A percentile compares a stretch with the other conserved stretches of the same genome.
phyloP scores from a whole-genome alignment of 2,797 vertebrate species.

The Australoheros facetus region DNA sequence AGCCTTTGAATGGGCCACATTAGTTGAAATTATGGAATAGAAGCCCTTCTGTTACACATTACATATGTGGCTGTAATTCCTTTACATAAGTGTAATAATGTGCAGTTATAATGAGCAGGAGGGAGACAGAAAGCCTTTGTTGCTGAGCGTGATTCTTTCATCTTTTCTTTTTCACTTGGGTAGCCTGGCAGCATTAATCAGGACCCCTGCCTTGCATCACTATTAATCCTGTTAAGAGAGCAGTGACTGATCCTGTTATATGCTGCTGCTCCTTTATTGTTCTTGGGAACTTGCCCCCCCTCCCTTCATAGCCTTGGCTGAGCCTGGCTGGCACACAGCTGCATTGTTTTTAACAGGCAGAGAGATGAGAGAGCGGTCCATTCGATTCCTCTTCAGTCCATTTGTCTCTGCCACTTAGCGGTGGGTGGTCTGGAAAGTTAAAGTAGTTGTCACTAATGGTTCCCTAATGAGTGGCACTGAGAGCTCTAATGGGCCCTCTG shows the following conservation, averaged over 20 bases:
- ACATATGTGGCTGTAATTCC: neutral
- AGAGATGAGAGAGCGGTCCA: slow-evolving; percentile 20
- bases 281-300: slow-evolving; percentile 23
- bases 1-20: neutral
- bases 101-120: neutral
- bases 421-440: slow-evolving; percentile 68
- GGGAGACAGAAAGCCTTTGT: slow-evolving; percentile 41
- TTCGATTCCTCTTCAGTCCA: slow-evolving; percentile 43
- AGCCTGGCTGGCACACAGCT: slow-evolving; percentile 47
- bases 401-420: slow-evolving; percentile 67
- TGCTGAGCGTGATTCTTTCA: slow-evolving; percentile 13
- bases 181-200: slow-evolving; percentile 57
- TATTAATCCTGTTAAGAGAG: slow-evolving; percentile 61
- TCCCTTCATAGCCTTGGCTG: neutral
- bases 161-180: slow-evolving; percentile 15
- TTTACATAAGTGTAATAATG: neutral
- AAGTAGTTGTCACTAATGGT: slow-evolving; percentile 72
- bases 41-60: neutral
- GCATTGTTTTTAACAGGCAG: slow-evolving; percentile 49
- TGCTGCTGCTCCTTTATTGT: slow-evolving; percentile 56
- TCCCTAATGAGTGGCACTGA: slow-evolving; percentile 60
- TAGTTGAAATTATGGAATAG: neutral
- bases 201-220: slow-evolving; percentile 53
- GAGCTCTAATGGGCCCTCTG: slow-evolving; percentile 68
- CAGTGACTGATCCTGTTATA: slow-evolving; percentile 61